Evolutionary conservation across 2,797 vertebrate species (phyloP).

Genomic region (Tiaroga cobitis): DNA sequence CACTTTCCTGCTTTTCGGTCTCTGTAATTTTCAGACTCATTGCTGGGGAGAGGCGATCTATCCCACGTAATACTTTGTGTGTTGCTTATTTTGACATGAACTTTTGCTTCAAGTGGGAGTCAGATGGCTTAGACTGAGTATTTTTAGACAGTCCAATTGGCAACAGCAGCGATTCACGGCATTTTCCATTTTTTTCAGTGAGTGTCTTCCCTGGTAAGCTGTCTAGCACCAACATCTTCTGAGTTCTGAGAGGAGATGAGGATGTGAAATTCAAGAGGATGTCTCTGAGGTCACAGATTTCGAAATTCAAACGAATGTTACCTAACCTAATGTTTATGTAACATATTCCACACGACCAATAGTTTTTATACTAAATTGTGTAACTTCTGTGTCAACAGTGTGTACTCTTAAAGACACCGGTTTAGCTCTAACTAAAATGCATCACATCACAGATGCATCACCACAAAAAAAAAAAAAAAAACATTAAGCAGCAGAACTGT

Average conservation of each 20-base stretch:
- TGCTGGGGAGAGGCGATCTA: conserved; percentile 64
- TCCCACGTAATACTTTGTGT: conserved; percentile 67
- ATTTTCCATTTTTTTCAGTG: conserved; percentile 31
- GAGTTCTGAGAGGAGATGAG: conserved; percentile 4
- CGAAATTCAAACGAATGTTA: background rate
- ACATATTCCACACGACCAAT: background rate
- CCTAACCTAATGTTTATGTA: background rate
- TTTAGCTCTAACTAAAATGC: background rate
- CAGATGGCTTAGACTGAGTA: conserved; percentile 68
- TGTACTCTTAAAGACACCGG: background rate
- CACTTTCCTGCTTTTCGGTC: conserved; percentile 71
- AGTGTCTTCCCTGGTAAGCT: conserved; percentile 16
- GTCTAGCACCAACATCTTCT: conserved; percentile 13
- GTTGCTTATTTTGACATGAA: conserved; percentile 71
- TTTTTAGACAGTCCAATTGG: conserved; percentile 66
- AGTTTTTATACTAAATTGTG: background rate
- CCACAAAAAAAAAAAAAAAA: no score
- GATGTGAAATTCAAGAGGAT: conserved; percentile 7
- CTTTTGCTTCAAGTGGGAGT: conserved; percentile 70
- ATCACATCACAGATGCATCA: no score
- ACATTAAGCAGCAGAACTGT: background rate
- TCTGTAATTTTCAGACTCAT: conserved; percentile 73
- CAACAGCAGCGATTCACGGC: conserved; percentile 56
- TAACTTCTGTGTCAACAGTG: background rate
- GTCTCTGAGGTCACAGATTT: conserved; percentile 6